Conservation (phyloP, 2,797 vertebrate species). For the Chaunax sp. region DNA sequence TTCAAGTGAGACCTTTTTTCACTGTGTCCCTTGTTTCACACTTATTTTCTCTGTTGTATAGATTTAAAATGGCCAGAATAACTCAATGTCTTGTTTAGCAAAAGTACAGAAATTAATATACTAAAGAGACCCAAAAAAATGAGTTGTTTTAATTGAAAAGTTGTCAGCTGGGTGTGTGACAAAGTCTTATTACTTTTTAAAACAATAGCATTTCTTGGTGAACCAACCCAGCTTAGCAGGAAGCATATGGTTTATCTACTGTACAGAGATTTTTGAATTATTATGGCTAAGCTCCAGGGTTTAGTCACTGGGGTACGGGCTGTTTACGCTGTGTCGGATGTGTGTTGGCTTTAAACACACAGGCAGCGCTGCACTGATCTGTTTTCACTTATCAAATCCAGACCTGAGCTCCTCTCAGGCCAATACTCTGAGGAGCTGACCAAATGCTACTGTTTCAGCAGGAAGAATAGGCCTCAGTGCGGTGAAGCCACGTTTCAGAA, state of each 20-base stretch:
- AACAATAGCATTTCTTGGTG: slow-evolving; percentile 42
- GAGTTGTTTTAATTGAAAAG: slow-evolving; percentile 7
- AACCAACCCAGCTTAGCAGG: slow-evolving; percentile 31
- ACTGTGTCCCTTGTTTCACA: slow-evolving; percentile 1
- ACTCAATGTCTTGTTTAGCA: slow-evolving; percentile 3
- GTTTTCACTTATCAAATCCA: slow-evolving; percentile 89
- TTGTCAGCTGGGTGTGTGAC: slow-evolving; percentile 14
- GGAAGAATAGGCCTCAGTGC: slow-evolving; percentile 56
- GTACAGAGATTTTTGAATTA: slow-evolving; percentile 60
- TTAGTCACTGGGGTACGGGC: slow-evolving; percentile 59
- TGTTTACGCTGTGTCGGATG: slow-evolving; percentile 83
- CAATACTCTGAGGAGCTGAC: slow-evolving; percentile 74
- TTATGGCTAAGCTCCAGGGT: slow-evolving; percentile 70
- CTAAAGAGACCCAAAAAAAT: slow-evolving; percentile 6
- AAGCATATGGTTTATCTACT: slow-evolving; percentile 64
- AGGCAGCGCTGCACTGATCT: slow-evolving; percentile 76
- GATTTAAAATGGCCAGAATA: background rate
- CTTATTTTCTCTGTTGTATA: slow-evolving; percentile 12
- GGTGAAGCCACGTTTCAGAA: slow-evolving; percentile 37
- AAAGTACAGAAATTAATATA: background rate
- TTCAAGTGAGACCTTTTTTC: slow-evolving; percentile 18
- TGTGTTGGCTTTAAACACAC: slow-evolving; percentile 76
- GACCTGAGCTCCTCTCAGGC: slow-evolving; percentile 81
- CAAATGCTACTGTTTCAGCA: slow-evolving; percentile 77
- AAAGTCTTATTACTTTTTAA: slow-evolving; percentile 24